Base-by-base conservation (phyloP, 2,888 invertebrate species). In the Hemaris fuciformis region DNA sequence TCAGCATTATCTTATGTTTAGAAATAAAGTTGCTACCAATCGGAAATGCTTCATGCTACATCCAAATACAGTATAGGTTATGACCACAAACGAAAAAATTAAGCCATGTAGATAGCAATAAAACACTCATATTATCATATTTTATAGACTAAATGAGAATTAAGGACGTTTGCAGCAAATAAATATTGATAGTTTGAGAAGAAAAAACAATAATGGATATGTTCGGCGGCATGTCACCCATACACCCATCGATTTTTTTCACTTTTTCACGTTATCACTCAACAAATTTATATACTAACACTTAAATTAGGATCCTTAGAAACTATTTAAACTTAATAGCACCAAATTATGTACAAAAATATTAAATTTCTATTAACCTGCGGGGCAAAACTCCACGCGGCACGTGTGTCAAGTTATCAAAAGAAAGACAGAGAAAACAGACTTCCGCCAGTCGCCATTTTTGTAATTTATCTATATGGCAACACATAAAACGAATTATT, bases 311-410 rank as follows among this genome's bases (percentile, higher is more conserved):
- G 72, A 72, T 80, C 62, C 68, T 71, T 64, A 64, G 23, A 57
- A 62, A 66, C 74, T 72, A 76, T 67, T 57, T 59, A 65, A 70
- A 64, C 66, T 73, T 65, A 74, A 74, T 77, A 77, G 60, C 79
- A 84, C 79, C 53, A 76, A 75, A 72, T 76, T 68, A 72, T 67
- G 56, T 53, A 67, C 64, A 76, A 83, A 84, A 82, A 78, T 74
- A 60, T 63, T 62, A 77, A 83, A 81, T 77, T 72, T 75, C 67
- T 81, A 85, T 71, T 81, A 83, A 93, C 93, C 93, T 93, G 92
- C 91, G 93, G 76, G 89, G 86, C 70, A 85, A 88, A 85, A 90
- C 89, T 93, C 92, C 93, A 93, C 93, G 93, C 93, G 89, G 89
- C 92, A 92, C 93, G 93, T 91, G 91, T 91, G 90, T 88, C 89